These are phyloP conservation scores for Stenolophus ochropezus DNA, from an alignment of 2,888 invertebrate species.

Conservation along the genomic window DNA sequence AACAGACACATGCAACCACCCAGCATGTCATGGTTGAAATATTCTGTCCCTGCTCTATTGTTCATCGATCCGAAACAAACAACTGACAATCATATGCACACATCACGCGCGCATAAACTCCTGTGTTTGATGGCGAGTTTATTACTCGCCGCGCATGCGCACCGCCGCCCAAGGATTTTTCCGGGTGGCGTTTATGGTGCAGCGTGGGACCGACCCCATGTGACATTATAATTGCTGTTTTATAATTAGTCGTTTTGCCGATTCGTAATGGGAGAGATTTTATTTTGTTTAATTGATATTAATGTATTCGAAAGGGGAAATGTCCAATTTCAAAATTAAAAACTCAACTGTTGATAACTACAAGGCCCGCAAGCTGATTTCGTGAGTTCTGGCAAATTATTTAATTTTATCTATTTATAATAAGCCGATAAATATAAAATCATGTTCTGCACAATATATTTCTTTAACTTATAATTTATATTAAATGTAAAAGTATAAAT, in stretches of 20 bases:
- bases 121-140: constrained; percentile 55
- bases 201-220: constrained; percentile 51
- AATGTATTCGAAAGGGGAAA: constrained; percentile 6
- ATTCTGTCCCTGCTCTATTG: constrained; percentile 49
- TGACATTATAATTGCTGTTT: constrained; percentile 56
- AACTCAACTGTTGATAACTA: too few relatives aligned
- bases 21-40: constrained; percentile 44
- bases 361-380: too few relatives aligned
- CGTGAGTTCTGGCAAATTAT: too few relatives aligned
- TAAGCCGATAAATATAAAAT: too few relatives aligned
- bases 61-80: constrained; percentile 58
- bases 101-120: constrained; percentile 58
- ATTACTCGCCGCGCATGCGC: constrained; percentile 46
- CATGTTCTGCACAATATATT: too few relatives aligned
- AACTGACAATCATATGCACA: constrained; percentile 60
- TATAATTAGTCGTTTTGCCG: constrained; percentile 48
- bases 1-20: constrained; percentile 7
- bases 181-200: constrained; percentile 48
- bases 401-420: too few relatives aligned
- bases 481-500: too few relatives aligned
- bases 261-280: background rate
- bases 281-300: constrained; percentile 45
- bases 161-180: constrained; percentile 52
- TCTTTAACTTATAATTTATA: too few relatives aligned
- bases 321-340: too few relatives aligned